Conservation (phyloP, 2,888 invertebrate genomes). For the Anagyrus pseudococci region DNA sequence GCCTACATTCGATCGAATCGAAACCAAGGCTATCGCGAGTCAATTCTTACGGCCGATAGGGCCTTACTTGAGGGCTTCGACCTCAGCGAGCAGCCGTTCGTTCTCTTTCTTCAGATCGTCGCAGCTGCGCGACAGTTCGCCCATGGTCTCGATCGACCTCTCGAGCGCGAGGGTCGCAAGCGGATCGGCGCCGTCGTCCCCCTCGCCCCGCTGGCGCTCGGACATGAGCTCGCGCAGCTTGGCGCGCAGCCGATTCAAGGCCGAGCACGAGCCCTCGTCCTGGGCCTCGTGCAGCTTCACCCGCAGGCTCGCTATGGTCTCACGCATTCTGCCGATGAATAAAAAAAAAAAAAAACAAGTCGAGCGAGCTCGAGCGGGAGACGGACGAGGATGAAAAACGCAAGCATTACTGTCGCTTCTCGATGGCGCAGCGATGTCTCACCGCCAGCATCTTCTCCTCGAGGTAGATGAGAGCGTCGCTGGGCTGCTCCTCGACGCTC, state of each 20-base stretch:
- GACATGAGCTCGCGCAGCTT: conserved; percentile 53
- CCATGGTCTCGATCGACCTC: conserved; percentile 50
- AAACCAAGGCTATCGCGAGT: not conserved
- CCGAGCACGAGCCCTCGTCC: conserved; percentile 51
- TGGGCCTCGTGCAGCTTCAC: conserved; percentile 48
- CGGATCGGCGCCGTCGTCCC: conserved; percentile 46
- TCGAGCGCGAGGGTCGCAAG: conserved; percentile 46
- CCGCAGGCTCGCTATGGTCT: conserved; percentile 46
- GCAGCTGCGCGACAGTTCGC: conserved; percentile 47
- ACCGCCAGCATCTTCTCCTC: conserved; percentile 47
- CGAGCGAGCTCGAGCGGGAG: no score
- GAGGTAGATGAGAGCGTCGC: conserved; percentile 45
- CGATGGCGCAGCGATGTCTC: conserved; percentile 44
- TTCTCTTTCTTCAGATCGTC: conserved; percentile 48
- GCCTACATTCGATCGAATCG: conserved; percentile 8
- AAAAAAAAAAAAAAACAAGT: no score
- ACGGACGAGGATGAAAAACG: no score
- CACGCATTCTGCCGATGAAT: conserved; percentile 45
- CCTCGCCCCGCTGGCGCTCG: no score
- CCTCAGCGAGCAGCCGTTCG: conserved; percentile 41
- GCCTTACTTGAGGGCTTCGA: conserved; percentile 38
- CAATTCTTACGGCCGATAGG: not conserved
- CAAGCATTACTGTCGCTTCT: conserved; percentile 52
- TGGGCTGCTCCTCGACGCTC: conserved; percentile 44
- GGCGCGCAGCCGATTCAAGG: conserved; percentile 52